A percentile compares a stretch with the other conserved stretches of the same genome.
Evolutionary conservation across 2,113 vertebrate species (phyloP).

Genomic region (Poecile atricapillus): DNA sequence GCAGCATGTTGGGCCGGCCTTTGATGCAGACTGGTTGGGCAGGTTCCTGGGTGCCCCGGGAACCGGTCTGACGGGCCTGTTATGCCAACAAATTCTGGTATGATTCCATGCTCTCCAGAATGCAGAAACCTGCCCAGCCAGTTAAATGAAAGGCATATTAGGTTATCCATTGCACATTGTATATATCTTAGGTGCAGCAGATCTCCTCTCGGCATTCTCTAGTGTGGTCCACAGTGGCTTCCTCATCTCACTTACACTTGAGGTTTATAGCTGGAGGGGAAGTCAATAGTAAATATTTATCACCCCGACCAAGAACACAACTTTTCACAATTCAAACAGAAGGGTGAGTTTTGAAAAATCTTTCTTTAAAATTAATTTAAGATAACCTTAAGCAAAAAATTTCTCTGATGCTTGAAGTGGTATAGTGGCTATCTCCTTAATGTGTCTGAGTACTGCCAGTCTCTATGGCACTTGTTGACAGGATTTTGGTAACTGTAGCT

Average conservation of each 20-base stretch:
- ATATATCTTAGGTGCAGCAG: conserved; percentile 79
- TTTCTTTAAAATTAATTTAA: conserved; percentile 56
- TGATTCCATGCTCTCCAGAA: conserved; percentile 84
- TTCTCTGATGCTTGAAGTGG: conserved; percentile 13
- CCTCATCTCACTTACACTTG: conserved; percentile 59
- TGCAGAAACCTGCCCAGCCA: conserved; percentile 85
- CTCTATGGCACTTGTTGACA: not conserved
- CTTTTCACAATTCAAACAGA: conserved; percentile 68
- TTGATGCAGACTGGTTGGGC: conserved; percentile 83
- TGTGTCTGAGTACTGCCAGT: not conserved
- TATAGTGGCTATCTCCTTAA: conserved; percentile 1
- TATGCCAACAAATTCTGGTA: conserved; percentile 89
- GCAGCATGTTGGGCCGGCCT: conserved; percentile 77
- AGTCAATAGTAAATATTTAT: conserved; percentile 65
- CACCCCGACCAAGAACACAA: conserved; percentile 66
- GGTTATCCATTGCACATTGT: conserved; percentile 84
- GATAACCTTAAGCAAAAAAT: conserved; percentile 21
- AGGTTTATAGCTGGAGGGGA: conserved; percentile 62
- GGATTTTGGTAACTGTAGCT: not conserved
- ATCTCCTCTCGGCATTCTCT: conserved; percentile 71
- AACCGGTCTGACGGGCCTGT: conserved; percentile 82
- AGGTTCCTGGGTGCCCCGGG: conserved; percentile 73
- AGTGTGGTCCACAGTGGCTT: conserved; percentile 74
- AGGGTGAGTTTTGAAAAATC: conserved; percentile 74
- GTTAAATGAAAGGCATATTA: conserved; percentile 90